Conservation (phyloP, 2,888 invertebrate species). For the Mantis religiosa region DNA sequence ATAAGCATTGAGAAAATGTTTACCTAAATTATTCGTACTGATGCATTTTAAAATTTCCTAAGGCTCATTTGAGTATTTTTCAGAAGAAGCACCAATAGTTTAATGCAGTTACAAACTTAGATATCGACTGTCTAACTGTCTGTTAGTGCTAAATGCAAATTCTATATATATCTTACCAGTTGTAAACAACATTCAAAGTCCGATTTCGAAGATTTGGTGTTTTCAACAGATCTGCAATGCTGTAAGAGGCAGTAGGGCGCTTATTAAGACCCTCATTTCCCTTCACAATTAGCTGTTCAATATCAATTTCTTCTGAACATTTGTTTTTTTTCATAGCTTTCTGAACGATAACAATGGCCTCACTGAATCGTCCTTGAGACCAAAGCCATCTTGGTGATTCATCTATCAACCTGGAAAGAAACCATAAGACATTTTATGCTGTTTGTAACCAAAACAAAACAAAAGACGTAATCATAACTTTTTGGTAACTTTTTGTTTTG, state of each 20-base stretch:
- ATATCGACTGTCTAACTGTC: no score
- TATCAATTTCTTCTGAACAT: slow-evolving; percentile 55
- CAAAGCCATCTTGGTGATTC: slow-evolving; percentile 87
- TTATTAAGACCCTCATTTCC: slow-evolving; percentile 51
- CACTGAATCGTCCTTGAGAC: slow-evolving; percentile 70
- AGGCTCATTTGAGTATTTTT: no score
- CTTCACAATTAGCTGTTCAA: slow-evolving; percentile 61
- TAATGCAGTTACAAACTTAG: no score
- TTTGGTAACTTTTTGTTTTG: no score
- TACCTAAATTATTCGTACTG: no score
- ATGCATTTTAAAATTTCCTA: no score
- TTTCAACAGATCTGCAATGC: slow-evolving; percentile 69
- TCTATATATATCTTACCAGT: slow-evolving; percentile 52
- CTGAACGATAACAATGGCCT: slow-evolving; percentile 70
- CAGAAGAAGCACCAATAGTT: no score
- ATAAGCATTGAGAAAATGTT: no score
- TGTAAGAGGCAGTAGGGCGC: slow-evolving; percentile 49
- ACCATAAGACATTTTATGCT: neutral
- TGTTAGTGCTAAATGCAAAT: neutral
- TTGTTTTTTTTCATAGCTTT: slow-evolving; percentile 73
- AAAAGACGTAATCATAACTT: no score
- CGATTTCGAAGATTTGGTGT: slow-evolving; percentile 75
- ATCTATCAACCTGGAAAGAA: slow-evolving; percentile 68
- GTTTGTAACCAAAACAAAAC: no score
- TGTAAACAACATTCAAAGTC: slow-evolving; percentile 74